Evolutionary conservation across 2,797 vertebrate genomes (phyloP), one percentile per base, ranked within the genome.

Genomic region (Rhinophrynus dorsalis): DNA sequence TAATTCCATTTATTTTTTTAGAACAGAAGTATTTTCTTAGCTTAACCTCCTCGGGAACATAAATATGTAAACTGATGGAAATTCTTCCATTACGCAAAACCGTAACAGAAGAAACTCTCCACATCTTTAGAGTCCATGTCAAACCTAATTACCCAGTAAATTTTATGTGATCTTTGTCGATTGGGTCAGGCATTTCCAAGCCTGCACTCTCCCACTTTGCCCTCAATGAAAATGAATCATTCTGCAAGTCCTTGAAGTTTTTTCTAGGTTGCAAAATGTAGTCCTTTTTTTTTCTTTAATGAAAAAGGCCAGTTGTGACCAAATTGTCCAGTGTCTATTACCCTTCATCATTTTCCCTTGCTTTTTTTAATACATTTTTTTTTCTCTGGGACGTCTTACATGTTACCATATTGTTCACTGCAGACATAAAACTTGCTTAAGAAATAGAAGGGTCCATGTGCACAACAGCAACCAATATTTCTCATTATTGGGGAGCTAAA

Each of bases 61-160:
- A 48, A 48, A 40, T 30, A 37, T 23, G 51, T 27, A 6, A 44
- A 17, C n/a, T 63, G 40, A 56, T 47, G 38, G 44, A 38, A 57
- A 50, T 21, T 50, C 10, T 64, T 50, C 68, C 68, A 57, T 71
- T 71, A 64, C 42, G 27, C 33, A 69, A 42, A 15, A 23, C 38
- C 23, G 30, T 33, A 69, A 44, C 47, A 42, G 26, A 23, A 56
- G 8, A 63, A 59, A 57, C 8, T 3, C 48, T 35, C 21, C 3
- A 21, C 38, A 18, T 62, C 17, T 71, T 64, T 38, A 56, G 18
- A 48, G 26, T 5, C 6, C 30, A 33, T 56, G 59, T 71, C 58
- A 57, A 57, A 38, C 32, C 45, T 57, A 56, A 71, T 71, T 64
- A 64, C 10, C 21, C 30, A 15, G 40, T 20, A 54, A 26, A 54